A percentile compares a stretch with the other conserved stretches of the same genome.
These are phyloP conservation scores for Catonia carolina DNA, from an alignment of 2,888 invertebrate species.

Conservation along the genomic window DNA sequence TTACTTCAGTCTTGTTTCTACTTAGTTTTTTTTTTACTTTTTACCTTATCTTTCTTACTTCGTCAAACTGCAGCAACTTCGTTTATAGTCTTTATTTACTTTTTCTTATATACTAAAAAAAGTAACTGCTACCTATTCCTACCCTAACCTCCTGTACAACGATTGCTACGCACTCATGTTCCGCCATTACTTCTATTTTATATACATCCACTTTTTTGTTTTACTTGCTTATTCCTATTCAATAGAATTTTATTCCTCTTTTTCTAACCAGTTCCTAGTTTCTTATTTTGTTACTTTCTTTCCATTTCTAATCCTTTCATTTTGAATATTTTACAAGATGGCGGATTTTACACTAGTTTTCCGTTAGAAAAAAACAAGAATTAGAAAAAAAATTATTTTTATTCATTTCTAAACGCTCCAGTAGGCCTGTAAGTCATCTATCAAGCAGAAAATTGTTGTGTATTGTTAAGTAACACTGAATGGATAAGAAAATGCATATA, in stretches of 20 bases:
- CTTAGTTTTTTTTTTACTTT: neutral
- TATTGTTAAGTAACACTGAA: too few species aligned
- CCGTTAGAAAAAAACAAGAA: neutral
- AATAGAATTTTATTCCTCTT: neutral
- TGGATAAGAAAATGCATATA: too few species aligned
- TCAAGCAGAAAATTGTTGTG: too few species aligned
- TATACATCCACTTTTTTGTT: constrained; percentile 22
- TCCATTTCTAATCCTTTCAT: constrained; percentile 15
- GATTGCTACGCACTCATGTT: too few species aligned
- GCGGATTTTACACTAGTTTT: neutral
- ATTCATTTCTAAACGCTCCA: neutral
- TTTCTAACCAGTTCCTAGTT: neutral
- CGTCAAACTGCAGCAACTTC: neutral
- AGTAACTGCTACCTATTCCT: too few species aligned
- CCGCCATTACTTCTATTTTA: constrained; percentile 19
- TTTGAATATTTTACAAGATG: neutral
- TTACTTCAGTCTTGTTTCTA: constrained; percentile 35
- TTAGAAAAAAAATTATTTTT: neutral
- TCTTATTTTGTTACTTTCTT: constrained; percentile 24
- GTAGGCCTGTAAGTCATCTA: too few species aligned
- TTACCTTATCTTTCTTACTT: neutral
- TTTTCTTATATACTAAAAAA: neutral
- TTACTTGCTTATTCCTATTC: constrained; percentile 17
- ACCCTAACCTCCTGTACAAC: too few species aligned
- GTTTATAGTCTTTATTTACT: constrained; percentile 27